Evolutionary conservation across 2,113 vertebrate genomes (phyloP).

Genomic region (Hoplias malabaricus): DNA sequence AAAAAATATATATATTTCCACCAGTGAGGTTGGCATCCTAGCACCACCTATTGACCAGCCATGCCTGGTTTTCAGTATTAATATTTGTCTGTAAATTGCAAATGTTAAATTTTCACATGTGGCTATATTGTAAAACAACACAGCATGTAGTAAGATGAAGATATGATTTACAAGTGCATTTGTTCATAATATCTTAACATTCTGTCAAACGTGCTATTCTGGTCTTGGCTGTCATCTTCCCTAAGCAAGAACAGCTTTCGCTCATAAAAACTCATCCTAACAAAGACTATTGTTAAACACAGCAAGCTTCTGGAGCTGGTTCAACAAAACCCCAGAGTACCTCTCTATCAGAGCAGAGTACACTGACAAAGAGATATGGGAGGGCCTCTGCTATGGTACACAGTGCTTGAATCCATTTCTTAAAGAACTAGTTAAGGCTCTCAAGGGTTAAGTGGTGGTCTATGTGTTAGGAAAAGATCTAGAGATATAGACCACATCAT

Average conservation of each 20-base stretch:
- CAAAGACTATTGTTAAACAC: constrained; percentile 4
- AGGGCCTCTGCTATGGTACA: background rate
- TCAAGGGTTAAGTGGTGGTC: too few species aligned
- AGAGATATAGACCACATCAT: too few species aligned
- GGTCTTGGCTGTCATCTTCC: background rate
- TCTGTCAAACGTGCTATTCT: background rate
- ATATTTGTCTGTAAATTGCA: background rate
- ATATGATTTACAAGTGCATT: background rate
- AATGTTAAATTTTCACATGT: background rate
- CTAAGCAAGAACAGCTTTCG: background rate
- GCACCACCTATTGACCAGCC: too few species aligned
- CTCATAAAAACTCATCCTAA: constrained; percentile 6
- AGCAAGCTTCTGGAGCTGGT: constrained; percentile 25
- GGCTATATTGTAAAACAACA: background rate
- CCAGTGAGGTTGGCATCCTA: too few species aligned
- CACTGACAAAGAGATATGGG: background rate
- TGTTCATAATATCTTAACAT: background rate
- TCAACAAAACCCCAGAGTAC: constrained; percentile 39
- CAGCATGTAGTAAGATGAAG: background rate
- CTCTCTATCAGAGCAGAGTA: background rate
- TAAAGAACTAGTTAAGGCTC: too few species aligned
- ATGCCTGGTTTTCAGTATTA: too few species aligned
- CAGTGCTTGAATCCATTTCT: too few species aligned
- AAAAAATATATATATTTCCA: too few species aligned
- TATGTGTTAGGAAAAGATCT: too few species aligned